Conservation (phyloP, 1,140 invertebrate genomes). For the Chlorops oryzae region DNA sequence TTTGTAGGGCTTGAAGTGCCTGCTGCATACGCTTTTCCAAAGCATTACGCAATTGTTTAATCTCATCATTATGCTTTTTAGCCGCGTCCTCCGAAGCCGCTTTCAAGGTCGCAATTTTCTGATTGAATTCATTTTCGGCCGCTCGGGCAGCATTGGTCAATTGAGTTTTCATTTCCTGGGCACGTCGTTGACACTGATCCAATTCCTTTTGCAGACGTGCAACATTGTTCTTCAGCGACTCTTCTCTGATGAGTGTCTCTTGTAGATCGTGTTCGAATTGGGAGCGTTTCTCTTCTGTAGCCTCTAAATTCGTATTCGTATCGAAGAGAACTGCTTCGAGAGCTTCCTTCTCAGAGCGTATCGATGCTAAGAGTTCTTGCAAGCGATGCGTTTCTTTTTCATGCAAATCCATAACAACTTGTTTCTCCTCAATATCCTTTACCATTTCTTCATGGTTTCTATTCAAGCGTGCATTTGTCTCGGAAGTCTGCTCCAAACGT, state of each 20-base stretch:
- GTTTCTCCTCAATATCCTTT: conserved; percentile 76
- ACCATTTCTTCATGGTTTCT: conserved; percentile 70
- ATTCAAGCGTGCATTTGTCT: conserved; percentile 71
- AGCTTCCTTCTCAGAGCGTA: conserved; percentile 73
- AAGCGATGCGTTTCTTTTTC: conserved; percentile 72
- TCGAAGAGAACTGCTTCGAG: conserved; percentile 75
- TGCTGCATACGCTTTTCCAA: conserved; percentile 71
- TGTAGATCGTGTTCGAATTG: conserved; percentile 72
- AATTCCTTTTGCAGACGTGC: conserved; percentile 66
- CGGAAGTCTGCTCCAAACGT: conserved; percentile 67
- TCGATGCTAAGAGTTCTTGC: conserved; percentile 66
- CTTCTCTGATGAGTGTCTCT: conserved; percentile 67
- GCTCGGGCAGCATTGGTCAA: conserved; percentile 64
- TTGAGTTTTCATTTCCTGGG: conserved; percentile 65
- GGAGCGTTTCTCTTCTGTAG: conserved; percentile 60
- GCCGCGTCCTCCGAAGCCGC: conserved; percentile 65
- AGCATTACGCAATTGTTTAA: conserved; percentile 63
- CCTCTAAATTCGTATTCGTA: conserved; percentile 70
- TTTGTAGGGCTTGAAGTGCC: conserved; percentile 60
- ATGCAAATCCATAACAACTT: conserved; percentile 66
- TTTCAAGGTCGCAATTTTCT: conserved; percentile 64
- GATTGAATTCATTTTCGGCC: conserved; percentile 70
- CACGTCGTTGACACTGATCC: conserved; percentile 65
- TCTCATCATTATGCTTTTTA: conserved; percentile 71
- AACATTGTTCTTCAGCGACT: conserved; percentile 64